Evolutionary conservation across 2,888 invertebrate genomes (phyloP).

Genomic region (Gastrophysa polygoni): DNA sequence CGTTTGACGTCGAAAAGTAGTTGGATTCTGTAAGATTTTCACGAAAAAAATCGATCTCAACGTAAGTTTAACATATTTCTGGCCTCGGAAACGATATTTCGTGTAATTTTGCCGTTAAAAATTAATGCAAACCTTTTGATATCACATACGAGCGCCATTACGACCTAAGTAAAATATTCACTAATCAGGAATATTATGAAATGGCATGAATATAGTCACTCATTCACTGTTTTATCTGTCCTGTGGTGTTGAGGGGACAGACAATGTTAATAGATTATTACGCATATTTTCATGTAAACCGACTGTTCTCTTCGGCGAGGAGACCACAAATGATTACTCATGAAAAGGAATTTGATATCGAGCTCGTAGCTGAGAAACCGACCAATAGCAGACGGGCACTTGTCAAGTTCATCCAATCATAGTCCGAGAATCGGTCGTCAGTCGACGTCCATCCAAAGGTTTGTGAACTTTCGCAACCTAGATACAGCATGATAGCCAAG

Average conservation of each 20-base stretch:
- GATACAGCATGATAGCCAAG: slow-evolving; percentile 9
- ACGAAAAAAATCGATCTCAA: slow-evolving; percentile 42
- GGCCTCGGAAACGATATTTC: slow-evolving; percentile 49
- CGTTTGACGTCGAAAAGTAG: slow-evolving; percentile 30
- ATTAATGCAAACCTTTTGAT: slow-evolving; percentile 59
- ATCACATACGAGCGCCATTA: slow-evolving; percentile 60
- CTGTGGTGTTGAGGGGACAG: slow-evolving; percentile 56
- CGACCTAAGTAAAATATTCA: slow-evolving; percentile 56
- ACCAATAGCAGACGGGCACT: slow-evolving; percentile 43
- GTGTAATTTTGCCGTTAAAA: slow-evolving; percentile 56
- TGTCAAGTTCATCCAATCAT: slow-evolving; percentile 44
- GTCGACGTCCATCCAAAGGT: slow-evolving; percentile 32
- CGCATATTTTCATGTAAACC: slow-evolving; percentile 57
- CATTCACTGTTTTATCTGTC: slow-evolving; percentile 59
- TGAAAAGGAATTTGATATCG: slow-evolving; percentile 48
- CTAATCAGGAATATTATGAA: slow-evolving; percentile 58
- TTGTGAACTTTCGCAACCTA: slow-evolving; percentile 37
- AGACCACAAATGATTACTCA: slow-evolving; percentile 57
- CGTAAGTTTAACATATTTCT: slow-evolving; percentile 54
- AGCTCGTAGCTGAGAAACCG: slow-evolving; percentile 45
- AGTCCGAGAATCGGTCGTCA: slow-evolving; percentile 27
- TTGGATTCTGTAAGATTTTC: slow-evolving; percentile 23
- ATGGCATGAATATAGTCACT: slow-evolving; percentile 59
- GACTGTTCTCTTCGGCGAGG: slow-evolving; percentile 60
- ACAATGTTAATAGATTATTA: slow-evolving; percentile 52